Percentiles rank a stretch among this genome's conserved stretches.
These are phyloP conservation scores for Tipula helvola DNA, from an alignment of 2,888 invertebrate species.

Conservation along the genomic window DNA sequence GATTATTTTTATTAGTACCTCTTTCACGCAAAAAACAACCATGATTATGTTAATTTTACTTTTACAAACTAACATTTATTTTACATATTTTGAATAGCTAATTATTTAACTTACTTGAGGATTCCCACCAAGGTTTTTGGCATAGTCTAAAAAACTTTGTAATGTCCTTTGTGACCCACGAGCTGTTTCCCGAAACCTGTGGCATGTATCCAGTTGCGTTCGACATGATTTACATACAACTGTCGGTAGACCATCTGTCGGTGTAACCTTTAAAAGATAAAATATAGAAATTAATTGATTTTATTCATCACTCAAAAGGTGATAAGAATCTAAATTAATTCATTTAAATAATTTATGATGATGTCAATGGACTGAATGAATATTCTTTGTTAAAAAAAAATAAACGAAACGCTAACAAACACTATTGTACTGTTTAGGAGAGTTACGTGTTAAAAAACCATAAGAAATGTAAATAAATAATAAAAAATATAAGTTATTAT, in stretches of 20 bases:
- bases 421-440: neutral
- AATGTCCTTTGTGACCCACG: constrained; percentile 62
- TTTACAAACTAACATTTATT: no score
- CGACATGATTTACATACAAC: constrained; percentile 67
- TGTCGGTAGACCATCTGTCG: constrained; percentile 62
- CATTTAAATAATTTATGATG: neutral
- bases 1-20: no score
- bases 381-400: neutral
- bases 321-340: constrained; percentile 5
- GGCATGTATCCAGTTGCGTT: constrained; percentile 60
- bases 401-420: neutral
- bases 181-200: constrained; percentile 63
- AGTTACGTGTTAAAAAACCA: neutral
- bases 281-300: constrained; percentile 13
- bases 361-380: neutral
- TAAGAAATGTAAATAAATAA: neutral
- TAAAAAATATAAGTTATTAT: neutral
- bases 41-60: no score
- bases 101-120: constrained; percentile 42
- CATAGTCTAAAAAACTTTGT: constrained; percentile 61
- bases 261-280: constrained; percentile 49
- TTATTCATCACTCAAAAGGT: constrained; percentile 4
- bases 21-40: no score
- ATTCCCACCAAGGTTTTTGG: constrained; percentile 51
- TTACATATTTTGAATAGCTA: no score